Evolutionary conservation across 2,113 vertebrate genomes (phyloP).

Genomic region (Phalacrocorax brasilianus): DNA sequence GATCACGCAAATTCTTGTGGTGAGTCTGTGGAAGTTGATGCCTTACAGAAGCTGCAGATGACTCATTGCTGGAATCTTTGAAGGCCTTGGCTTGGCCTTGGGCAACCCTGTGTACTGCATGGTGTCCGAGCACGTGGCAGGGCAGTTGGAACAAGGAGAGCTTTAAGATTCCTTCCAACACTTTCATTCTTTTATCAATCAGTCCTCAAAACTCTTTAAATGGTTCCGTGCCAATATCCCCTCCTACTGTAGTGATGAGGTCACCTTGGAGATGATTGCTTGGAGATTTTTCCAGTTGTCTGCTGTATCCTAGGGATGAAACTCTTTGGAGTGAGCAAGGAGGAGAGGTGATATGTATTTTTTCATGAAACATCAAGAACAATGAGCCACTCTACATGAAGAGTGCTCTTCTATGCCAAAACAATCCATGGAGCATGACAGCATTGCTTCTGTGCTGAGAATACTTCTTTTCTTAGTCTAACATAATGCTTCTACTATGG

Average conservation of each 20-base stretch:
- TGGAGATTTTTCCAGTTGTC: background rate
- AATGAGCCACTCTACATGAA: background rate
- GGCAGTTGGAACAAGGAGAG: too few species aligned
- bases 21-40: too few species aligned
- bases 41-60: too few species aligned
- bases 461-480: background rate
- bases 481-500: background rate
- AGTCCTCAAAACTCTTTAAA: background rate
- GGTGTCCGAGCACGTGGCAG: too few species aligned
- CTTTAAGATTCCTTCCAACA: too few species aligned
- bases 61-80: too few species aligned
- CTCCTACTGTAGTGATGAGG: background rate
- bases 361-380: background rate
- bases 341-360: background rate
- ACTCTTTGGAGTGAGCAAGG: background rate
- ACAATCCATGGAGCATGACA: background rate
- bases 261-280: background rate
- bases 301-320: background rate
- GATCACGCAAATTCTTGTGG: background rate
- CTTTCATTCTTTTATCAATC: background rate
- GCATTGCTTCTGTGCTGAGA: background rate
- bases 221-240: background rate
- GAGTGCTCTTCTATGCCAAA: background rate
- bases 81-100: too few species aligned
- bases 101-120: too few species aligned